phyloP scores from a whole-genome alignment of 2,888 invertebrate genomes.

The Oconnorella tubifera region DNA sequence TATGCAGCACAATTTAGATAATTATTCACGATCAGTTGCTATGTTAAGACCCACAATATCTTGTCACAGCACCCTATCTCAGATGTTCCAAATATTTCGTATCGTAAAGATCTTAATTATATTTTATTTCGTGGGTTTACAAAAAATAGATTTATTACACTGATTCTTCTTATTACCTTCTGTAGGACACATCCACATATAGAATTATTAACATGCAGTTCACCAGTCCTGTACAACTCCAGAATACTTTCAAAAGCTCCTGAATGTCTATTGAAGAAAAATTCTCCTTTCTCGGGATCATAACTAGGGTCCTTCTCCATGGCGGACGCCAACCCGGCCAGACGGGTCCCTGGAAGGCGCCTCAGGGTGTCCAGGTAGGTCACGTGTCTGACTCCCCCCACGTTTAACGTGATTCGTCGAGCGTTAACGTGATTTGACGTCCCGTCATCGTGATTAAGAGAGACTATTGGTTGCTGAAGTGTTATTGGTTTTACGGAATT shows the following conservation, averaged over 20 bases:
- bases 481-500: no score
- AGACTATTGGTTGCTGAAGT: no score
- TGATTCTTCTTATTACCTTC: conserved; percentile 10
- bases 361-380: conserved; percentile 49
- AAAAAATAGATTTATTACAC: no score
- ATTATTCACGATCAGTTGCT: no score
- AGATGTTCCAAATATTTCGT: no score
- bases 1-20: no score
- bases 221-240: conserved; percentile 54
- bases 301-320: background rate
- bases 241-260: conserved; percentile 52
- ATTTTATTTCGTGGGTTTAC: no score
- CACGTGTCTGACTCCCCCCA: conserved; percentile 53
- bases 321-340: conserved; percentile 46
- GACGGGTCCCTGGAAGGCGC: conserved; percentile 47
- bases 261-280: conserved; percentile 54
- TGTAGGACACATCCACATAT: conserved; percentile 55
- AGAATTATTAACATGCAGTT: conserved; percentile 53
- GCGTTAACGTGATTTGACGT: no score
- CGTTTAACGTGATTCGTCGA: conserved; percentile 45
- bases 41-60: no score
- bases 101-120: no score
- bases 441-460: no score
- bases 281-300: conserved; percentile 39
- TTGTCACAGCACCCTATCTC: no score